Base-by-base conservation (phyloP, 1,140 invertebrate species). In the Odontomachus brunneus region DNA sequence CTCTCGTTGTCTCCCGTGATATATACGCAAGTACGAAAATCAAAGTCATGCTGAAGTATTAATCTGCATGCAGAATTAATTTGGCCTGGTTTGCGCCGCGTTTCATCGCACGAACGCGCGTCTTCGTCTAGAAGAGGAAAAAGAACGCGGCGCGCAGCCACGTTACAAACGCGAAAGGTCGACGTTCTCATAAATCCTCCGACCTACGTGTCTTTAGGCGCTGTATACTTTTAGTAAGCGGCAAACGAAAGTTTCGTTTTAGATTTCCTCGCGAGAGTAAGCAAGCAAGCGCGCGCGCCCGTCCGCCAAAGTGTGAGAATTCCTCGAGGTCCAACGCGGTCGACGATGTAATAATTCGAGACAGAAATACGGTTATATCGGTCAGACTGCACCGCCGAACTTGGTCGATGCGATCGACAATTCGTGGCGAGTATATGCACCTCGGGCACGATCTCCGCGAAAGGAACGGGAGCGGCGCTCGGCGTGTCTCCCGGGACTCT, bases 121-220 rank as follows among this genome's bases (percentile, higher is more conserved):
- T 24, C 26, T 15, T 80, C 17, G 19, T 14, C 14, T 9, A 12
- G 19, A 1, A 11, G n/a, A 38, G 3, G 14, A 44, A 51, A 63
- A 71, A 44, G 51, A 19, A 22, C 3, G 38, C 29, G n/a, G 2
- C 62, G 62, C 3, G 48, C 3, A 17, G 19, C 12, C 9, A 51
- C 33, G 75, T 67, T 84, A 84, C 38, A 84, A 51, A 81, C 72
- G 78, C 57, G 66, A 92, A 92, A 91, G 90, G 92, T 92, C 90
- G 92, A 89, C 85, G 86, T 86, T 91, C 90, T 89, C 90, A 91
- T 92, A 93, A 92, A 92, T 92, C 88, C 51, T 73, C 81, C 81
- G 89, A 84, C 67, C 84, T 71, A 88, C 49, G 69, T 88, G 26
- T 83, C 78, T 87, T 87, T 71, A 76, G 66, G 78, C 87, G 59